Base-by-base conservation (phyloP, 2,888 invertebrate species). In the Coelinius sp. region DNA sequence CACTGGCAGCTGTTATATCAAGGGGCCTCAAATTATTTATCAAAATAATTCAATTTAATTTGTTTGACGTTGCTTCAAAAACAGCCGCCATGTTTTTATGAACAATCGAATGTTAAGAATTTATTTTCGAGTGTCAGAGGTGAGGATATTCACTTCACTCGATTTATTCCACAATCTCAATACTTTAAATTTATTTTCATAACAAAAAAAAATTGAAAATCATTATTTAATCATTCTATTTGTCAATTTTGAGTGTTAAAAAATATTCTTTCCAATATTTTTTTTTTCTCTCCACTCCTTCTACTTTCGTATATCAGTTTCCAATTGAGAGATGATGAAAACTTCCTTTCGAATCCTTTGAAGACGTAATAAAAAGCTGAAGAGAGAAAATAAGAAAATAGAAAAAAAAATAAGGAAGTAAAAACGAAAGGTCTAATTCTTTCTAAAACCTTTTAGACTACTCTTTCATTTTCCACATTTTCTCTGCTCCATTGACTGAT, bases 81-180 rank as follows among this genome's bases (percentile, higher is more conserved):
- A 59, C n/a, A 31, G 35, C 31, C 59, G 59, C 31, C 35, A 31
- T 20, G 49, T 25, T 31, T 59, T 59, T 59, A 10, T 8, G 59
- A 59, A 59, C 59, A 59, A 59, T 59, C 31, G 59, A 59, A 59
- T 31, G 59, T 35, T 35, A 35, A n/a, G n/a, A n/a, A 27, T 56
- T 27, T 27, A 8, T 56, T 56, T n/a, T 25, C 7, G 17, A 20
- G 17, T 14, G 10, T 10, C 1, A 14, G 7, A 59, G 20, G 31
- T 59, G 59, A 59, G 20, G 31, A 31, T 17, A 35, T 59, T 59
- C 59, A 59, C 59, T 27, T 17, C 56, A 10, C 31, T 49, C 1
- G 17, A 20, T 49, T 8, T 14, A 49, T 49, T 41, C n/a, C n/a
- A n/a, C n/a, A 41, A 10, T 41, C 4, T 49, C 41, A 41, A 14